These are phyloP conservation scores for Geopemphigus sp. DNA, from an alignment of 1,140 invertebrate genomes.

Conservation along the genomic window DNA sequence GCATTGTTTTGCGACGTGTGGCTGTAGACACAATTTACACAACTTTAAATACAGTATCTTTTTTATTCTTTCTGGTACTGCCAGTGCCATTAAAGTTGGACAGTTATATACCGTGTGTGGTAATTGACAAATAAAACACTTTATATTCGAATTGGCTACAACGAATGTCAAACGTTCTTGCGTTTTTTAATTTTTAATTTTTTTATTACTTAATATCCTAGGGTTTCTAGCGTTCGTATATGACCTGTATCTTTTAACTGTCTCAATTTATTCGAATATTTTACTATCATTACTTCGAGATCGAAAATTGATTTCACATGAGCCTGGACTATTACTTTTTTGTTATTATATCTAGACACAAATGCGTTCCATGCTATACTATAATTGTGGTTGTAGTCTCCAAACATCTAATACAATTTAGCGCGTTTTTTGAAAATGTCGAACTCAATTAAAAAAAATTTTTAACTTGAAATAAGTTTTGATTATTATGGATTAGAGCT, in stretches of 20 bases:
- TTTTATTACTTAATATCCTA: background rate
- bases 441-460: constrained; percentile 9
- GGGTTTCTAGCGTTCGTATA: background rate
- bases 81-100: no score
- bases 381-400: constrained; percentile 1
- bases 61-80: constrained; percentile 1
- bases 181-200: no score
- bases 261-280: background rate
- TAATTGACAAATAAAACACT: background rate
- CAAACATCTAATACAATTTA: background rate
- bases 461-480: background rate
- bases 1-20: background rate
- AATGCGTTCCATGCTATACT: background rate
- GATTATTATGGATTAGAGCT: background rate
- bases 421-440: background rate
- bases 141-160: no score
- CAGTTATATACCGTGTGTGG: background rate
- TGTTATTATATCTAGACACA: background rate
- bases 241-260: background rate
- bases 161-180: no score
- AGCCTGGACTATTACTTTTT: background rate
- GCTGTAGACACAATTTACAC: background rate
- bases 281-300: background rate
- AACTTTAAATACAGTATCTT: background rate
- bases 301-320: background rate